phyloP scores from a whole-genome alignment of 1,140 invertebrate species.

The Micrasema longulum region DNA sequence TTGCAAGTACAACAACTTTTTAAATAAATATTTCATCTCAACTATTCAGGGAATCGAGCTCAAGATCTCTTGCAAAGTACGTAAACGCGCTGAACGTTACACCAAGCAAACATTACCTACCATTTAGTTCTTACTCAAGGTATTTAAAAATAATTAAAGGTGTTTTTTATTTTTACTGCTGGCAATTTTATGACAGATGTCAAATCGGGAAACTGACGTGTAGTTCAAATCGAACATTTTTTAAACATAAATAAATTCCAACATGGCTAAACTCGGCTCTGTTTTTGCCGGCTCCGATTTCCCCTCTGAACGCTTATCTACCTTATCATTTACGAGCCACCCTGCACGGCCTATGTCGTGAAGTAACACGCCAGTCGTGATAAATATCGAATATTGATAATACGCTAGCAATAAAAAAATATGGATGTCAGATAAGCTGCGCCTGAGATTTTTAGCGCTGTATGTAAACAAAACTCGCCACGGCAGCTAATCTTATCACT shows the following conservation, averaged over 20 bases:
- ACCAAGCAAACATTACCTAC: too few species aligned
- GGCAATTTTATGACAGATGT: conserved; percentile 22
- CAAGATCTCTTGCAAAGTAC: too few species aligned
- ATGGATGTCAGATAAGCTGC: conserved; percentile 28
- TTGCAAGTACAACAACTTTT: too few species aligned
- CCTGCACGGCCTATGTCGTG: neutral
- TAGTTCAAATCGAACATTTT: neutral
- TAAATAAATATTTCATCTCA: too few species aligned
- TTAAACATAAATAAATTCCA: neutral
- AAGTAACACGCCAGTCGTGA: neutral
- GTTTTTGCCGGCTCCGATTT: neutral
- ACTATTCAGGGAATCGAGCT: too few species aligned
- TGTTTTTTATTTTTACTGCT: conserved; percentile 1
- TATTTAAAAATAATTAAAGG: too few species aligned
- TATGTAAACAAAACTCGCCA: conserved; percentile 47
- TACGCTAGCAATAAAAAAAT: conserved; percentile 31
- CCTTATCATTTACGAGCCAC: neutral
- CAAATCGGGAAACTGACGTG: conserved; percentile 25
- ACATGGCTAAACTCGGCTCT: neutral
- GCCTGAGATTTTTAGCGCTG: conserved; percentile 31
- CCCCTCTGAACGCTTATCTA: neutral
- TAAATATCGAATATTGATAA: neutral
- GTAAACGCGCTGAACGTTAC: too few species aligned
- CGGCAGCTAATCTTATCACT: conserved; percentile 33
- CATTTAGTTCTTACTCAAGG: too few species aligned